Evolutionary conservation across 2,797 vertebrate species (phyloP), one percentile per base, ranked within the genome.

Genomic region (Choloepus didactylus): DNA sequence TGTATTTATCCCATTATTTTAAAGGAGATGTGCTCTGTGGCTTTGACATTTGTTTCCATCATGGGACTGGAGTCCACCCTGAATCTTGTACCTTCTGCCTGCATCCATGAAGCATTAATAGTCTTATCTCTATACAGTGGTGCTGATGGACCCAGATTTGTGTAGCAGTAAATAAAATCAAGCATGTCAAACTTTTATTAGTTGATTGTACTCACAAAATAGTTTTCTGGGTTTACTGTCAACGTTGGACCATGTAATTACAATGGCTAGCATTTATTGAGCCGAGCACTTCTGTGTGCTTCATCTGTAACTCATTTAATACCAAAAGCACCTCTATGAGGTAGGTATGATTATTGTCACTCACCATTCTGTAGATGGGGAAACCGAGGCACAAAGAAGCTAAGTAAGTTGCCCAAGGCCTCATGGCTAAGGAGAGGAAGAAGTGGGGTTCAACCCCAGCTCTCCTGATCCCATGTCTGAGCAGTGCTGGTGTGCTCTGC

Each of bases 381-480:
- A 35, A n/a, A 67, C n/a, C 0, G 25, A 66, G 56, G 23, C 59
- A 12, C 21, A 0, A 5, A 23, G 67, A 31, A 70, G 75, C 10
- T 2, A 12, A 72, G 56, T 29, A 35, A 25, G 0, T 1, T 3
- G 12, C 4, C 10, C 66, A 18, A 54, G 69, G 31, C 70, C 15
- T 27, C 12, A 19, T 0, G 2, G 59, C 56, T 38, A 25, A 8
- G 2, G 10, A 9, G 19, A 5, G 0, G 38, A 3, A 19, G 69
- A 38, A 29, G 11, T 16, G 38, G 49, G 12, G 66, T 31, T 70
- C 54, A n/a, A 35, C 12, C 19, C 4, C 38, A 9, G 12, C 8
- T 27, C 23, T 62, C 31, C 25, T 18, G 21, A 27, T 2, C 12
- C 12, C 12, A 2, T 0, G 7, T 31, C 19, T 10, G 19, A 6